Evolutionary conservation across 2,113 vertebrate genomes (phyloP).

Genomic region (Bostrychus sinensis): DNA sequence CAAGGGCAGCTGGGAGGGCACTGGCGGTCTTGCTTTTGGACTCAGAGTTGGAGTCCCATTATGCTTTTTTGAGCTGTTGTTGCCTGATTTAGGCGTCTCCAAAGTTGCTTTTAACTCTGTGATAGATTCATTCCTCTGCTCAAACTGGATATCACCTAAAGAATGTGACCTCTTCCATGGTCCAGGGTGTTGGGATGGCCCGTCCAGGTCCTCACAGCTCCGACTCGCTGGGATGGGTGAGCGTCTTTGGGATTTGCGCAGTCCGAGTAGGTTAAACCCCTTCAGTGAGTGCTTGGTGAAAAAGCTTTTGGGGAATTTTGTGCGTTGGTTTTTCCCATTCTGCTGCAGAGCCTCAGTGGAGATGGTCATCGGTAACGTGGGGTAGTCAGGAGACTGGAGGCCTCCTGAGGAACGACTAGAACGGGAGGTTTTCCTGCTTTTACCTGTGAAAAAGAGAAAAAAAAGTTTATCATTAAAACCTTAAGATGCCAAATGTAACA

Average conservation of each 20-base stretch:
- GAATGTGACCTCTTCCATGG: conserved; percentile 90
- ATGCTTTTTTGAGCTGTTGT: conserved; percentile 30
- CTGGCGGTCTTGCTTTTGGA: conserved; percentile 52
- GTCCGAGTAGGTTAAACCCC: conserved; percentile 61
- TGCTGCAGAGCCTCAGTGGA: conserved; percentile 80
- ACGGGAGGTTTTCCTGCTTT: conserved; percentile 81
- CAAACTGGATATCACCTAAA: conserved; percentile 88
- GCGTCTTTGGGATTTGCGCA: conserved; percentile 81
- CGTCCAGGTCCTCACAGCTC: conserved; percentile 90
- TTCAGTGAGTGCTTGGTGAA: conserved; percentile 73
- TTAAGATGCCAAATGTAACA: neutral
- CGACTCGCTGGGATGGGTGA: conserved; percentile 83
- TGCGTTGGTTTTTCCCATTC: conserved; percentile 73
- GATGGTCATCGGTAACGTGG: conserved; percentile 83
- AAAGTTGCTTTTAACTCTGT: conserved; percentile 44
- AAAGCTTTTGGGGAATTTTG: conserved; percentile 66
- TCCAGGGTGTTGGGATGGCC: conserved; percentile 58
- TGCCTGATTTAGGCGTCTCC: conserved; percentile 44
- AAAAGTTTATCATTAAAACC: neutral
- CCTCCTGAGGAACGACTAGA: conserved; percentile 82
- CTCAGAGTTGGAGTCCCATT: conserved; percentile 38
- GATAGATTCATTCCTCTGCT: conserved; percentile 62
- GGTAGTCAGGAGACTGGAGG: conserved; percentile 83
- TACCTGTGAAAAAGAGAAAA: conserved; percentile 82
- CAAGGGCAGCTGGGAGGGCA: conserved; percentile 69